Conservation (phyloP, 2,113 vertebrate species). For the Phodopus roborovskii region DNA sequence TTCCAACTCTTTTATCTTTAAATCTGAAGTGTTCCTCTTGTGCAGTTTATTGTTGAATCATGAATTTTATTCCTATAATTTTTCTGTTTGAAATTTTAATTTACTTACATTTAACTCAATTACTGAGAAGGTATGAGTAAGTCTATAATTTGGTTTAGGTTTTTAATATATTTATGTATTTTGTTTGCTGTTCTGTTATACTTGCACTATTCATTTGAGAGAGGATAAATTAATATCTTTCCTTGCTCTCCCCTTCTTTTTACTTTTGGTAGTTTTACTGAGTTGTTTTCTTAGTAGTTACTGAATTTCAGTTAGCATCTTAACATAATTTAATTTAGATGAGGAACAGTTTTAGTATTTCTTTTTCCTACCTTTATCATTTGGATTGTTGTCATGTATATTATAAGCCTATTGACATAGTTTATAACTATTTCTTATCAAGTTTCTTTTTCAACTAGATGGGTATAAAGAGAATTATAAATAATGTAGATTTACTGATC, state of each 20-base stretch:
- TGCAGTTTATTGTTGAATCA: not conserved
- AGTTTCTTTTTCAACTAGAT: not conserved
- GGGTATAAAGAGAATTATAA: not conserved
- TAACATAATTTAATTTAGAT: not conserved
- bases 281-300: not conserved
- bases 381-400: not conserved
- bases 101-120: not conserved
- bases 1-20: not conserved
- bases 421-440: slow-evolving; percentile 27
- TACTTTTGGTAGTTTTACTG: not conserved
- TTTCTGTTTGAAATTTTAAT: slow-evolving; percentile 12
- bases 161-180: not conserved
- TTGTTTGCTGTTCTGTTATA: not conserved
- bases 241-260: not conserved
- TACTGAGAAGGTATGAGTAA: not conserved
- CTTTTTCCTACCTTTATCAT: not conserved
- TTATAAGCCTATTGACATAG: not conserved
- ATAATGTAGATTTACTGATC: not conserved
- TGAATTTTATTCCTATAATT: not conserved
- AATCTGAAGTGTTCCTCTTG: not conserved
- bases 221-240: not conserved
- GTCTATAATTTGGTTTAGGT: not conserved
- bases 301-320: not conserved
- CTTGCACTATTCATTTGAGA: not conserved
- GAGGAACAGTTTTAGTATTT: not conserved